Percentiles rank a stretch among this genome's conserved stretches.
These are phyloP conservation scores for Geopemphigus sp. DNA, from an alignment of 1,140 invertebrate genomes.

Conservation along the genomic window DNA sequence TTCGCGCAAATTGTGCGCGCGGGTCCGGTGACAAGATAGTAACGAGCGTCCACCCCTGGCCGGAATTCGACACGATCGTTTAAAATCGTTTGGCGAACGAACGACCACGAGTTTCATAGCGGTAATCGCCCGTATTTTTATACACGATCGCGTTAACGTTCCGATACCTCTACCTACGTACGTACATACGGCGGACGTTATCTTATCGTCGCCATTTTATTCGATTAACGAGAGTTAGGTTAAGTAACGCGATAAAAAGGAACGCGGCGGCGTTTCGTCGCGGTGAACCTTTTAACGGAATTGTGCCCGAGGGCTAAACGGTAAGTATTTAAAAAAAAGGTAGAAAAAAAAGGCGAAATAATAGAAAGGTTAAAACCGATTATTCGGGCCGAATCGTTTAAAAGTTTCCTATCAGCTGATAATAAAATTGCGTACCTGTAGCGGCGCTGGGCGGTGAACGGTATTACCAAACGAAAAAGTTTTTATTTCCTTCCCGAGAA, in stretches of 20 bases:
- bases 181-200: too few relatives aligned
- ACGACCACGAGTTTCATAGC: too few relatives aligned
- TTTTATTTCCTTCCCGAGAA: background rate
- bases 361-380: constrained; percentile 28
- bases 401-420: constrained; percentile 41
- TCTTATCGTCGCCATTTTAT: constrained; percentile 20
- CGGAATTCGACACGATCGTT: too few relatives aligned
- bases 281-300: constrained; percentile 37
- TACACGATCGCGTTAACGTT: background rate
- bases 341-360: background rate
- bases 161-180: background rate
- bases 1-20: too few relatives aligned
- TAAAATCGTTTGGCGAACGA: too few relatives aligned
- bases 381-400: constrained; percentile 38
- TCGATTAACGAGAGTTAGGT: constrained; percentile 44
- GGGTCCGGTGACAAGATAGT: too few relatives aligned
- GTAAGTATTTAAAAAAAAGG: constrained; percentile 41
- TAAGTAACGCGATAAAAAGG: constrained; percentile 32
- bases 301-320: constrained; percentile 15
- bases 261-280: constrained; percentile 28
- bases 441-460: background rate
- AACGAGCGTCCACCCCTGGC: too few relatives aligned
- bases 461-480: constrained; percentile 15
- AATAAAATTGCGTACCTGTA: constrained; percentile 28
- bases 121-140: too few relatives aligned